Evolutionary conservation across 2,888 invertebrate genomes (phyloP).

Genomic region (Tetanocera ferruginea): DNA sequence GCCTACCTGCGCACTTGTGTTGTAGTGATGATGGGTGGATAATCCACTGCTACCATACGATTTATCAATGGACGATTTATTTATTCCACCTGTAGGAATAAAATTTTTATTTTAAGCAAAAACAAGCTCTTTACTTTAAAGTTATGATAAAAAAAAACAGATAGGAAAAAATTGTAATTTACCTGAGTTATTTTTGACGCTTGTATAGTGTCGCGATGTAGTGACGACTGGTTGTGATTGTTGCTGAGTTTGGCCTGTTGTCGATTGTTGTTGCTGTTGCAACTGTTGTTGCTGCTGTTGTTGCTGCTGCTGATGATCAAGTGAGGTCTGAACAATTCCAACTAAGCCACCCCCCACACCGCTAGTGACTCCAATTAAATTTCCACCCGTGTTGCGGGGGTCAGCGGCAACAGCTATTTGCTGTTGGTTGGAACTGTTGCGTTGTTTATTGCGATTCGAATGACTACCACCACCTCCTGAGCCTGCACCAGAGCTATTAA

Average conservation of each 20-base stretch:
- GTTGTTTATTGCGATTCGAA: slow-evolving; percentile 60
- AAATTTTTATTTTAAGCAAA: slow-evolving; percentile 3
- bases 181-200: slow-evolving; percentile 59
- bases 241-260: slow-evolving; percentile 52
- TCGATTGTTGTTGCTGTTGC: slow-evolving; percentile 54
- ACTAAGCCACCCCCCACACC: slow-evolving; percentile 58
- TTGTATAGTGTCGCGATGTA: slow-evolving; percentile 57
- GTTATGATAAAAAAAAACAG: background rate
- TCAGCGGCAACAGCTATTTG: slow-evolving; percentile 44
- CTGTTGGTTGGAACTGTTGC: slow-evolving; percentile 56
- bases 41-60: slow-evolving; percentile 57
- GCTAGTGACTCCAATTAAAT: slow-evolving; percentile 55
- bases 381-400: slow-evolving; percentile 47
- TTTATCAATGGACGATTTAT: slow-evolving; percentile 61
- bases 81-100: slow-evolving; percentile 55
- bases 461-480: slow-evolving; percentile 57
- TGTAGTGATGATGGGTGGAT: slow-evolving; percentile 62
- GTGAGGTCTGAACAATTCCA: slow-evolving; percentile 58
- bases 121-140: too few species aligned
- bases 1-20: slow-evolving; percentile 54
- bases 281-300: slow-evolving; percentile 57
- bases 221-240: slow-evolving; percentile 50
- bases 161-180: background rate
- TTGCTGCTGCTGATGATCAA: slow-evolving; percentile 61
- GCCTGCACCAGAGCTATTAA: slow-evolving; percentile 57